phyloP scores from a whole-genome alignment of 2,888 invertebrate species.

The Toxonevra muliebris region DNA sequence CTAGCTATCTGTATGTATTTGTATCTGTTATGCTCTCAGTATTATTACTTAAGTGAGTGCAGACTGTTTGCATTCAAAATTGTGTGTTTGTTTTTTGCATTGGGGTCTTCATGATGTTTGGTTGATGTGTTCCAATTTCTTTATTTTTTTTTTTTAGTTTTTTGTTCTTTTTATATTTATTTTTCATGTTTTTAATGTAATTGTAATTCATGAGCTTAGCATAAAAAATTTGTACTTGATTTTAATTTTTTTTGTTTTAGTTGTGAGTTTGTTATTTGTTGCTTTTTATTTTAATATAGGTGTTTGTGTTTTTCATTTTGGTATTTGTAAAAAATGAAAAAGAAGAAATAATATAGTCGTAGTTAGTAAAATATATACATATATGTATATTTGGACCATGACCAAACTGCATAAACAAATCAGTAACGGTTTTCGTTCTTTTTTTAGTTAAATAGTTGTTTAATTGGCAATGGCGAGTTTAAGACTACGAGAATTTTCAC shows the following conservation, averaged over 20 bases:
- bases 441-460: neutral
- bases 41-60: too few relatives aligned
- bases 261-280: neutral
- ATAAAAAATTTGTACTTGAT: constrained; percentile 30
- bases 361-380: neutral
- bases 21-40: neutral
- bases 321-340: neutral
- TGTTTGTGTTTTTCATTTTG: neutral
- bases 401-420: neutral
- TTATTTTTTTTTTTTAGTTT: constrained; percentile 22
- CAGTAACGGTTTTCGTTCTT: neutral
- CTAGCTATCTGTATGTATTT: neutral
- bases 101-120: too few relatives aligned
- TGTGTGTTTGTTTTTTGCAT: too few relatives aligned
- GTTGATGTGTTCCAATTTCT: constrained; percentile 27
- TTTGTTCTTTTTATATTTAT: constrained; percentile 25
- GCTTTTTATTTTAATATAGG: neutral
- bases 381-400: constrained; percentile 10
- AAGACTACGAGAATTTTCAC: too few relatives aligned
- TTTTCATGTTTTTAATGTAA: constrained; percentile 18
- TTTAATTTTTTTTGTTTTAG: constrained; percentile 21
- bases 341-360: neutral
- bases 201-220: constrained; percentile 28
- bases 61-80: too few relatives aligned
- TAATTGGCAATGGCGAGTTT: too few relatives aligned